Conservation (phyloP, 2,888 invertebrate species). For the Thumatha senex region DNA sequence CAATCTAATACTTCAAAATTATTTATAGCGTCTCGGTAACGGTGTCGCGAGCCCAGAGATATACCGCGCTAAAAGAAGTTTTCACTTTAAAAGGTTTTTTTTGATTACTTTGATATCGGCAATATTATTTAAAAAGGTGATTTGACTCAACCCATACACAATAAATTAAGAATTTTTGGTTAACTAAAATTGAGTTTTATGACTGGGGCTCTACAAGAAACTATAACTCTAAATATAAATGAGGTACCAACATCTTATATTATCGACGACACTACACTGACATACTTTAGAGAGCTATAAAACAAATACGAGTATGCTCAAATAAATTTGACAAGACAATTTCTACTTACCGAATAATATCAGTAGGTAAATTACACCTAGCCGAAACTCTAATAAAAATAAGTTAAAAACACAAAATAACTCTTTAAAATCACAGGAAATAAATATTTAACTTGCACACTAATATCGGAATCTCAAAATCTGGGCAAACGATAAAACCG, state of each 20-base stretch:
- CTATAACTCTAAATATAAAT: background rate
- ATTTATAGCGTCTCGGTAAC: too few relatives aligned
- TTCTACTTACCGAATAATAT: too few relatives aligned
- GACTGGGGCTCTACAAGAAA: background rate
- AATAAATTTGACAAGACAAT: background rate
- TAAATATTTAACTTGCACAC: constrained; percentile 8
- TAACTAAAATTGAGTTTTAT: too few relatives aligned
- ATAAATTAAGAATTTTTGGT: too few relatives aligned
- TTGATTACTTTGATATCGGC: too few relatives aligned
- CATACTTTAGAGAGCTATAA: background rate
- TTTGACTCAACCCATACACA: too few relatives aligned
- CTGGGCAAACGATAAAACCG: constrained; percentile 14
- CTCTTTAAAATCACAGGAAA: background rate
- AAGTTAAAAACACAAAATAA: background rate
- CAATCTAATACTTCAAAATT: too few relatives aligned
- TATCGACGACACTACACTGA: background rate
- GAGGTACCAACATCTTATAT: background rate
- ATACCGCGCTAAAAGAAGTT: too few relatives aligned
- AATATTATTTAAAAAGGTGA: too few relatives aligned
- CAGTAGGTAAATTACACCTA: background rate
- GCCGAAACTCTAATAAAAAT: background rate
- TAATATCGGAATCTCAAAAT: constrained; percentile 8
- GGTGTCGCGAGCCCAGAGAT: too few relatives aligned
- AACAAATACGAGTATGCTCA: too few relatives aligned
- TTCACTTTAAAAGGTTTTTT: too few relatives aligned